Conservation (phyloP, 2,113 vertebrate genomes). For the Mormoops blainvillei region DNA sequence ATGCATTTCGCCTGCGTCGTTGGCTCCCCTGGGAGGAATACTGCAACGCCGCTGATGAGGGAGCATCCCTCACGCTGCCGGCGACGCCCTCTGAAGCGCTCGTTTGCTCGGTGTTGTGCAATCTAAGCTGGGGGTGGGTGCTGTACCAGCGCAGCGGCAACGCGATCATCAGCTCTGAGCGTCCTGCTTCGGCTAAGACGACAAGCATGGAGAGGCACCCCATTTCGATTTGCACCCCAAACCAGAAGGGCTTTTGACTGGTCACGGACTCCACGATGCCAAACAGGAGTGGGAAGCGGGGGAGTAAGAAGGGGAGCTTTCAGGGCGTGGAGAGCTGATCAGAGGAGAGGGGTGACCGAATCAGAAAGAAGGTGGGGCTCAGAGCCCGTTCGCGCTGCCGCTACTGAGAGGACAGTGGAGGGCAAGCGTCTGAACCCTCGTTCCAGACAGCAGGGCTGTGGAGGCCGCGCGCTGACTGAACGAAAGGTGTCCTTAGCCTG, state of each 20-base stretch:
- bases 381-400: fast-evolving
- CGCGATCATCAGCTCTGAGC: background rate
- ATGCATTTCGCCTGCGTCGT: slow-evolving; percentile 57
- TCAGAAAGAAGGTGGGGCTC: background rate
- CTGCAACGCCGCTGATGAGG: background rate
- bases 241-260: background rate
- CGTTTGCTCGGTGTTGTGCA: slow-evolving; percentile 35
- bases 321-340: background rate
- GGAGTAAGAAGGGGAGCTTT: background rate
- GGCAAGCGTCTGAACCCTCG: background rate
- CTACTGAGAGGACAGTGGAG: background rate
- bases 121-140: fast-evolving
- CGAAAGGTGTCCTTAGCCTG: background rate
- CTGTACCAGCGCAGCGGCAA: fast-evolving
- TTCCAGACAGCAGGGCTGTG: background rate
- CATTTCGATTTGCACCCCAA: background rate
- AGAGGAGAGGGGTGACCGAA: fast-evolving
- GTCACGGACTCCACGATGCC: background rate
- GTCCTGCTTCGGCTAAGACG: background rate
- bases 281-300: background rate
- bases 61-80: slow-evolving; percentile 26
- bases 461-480: background rate
- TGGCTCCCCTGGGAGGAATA: slow-evolving; percentile 57
- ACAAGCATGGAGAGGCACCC: background rate
- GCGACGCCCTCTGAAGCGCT: slow-evolving; percentile 28